These are phyloP conservation scores for Pristiophorus japonicus DNA, from an alignment of 2,113 vertebrate genomes.

Conservation along the genomic window DNA sequence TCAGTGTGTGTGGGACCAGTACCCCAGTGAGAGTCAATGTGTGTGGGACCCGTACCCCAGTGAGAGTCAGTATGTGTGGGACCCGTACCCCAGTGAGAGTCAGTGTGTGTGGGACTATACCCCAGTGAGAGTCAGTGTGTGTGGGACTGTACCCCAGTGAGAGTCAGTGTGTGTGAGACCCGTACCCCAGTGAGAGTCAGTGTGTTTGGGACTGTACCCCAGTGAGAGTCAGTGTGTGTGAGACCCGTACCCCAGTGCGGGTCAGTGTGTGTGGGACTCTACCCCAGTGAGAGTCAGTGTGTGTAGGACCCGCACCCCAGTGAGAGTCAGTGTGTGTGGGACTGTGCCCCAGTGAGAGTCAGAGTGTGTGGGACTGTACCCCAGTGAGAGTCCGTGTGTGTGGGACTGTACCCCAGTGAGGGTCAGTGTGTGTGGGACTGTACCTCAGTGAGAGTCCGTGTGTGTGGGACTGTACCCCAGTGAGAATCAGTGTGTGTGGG, in stretches of 20 bases:
- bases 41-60: neutral
- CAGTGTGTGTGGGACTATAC: too few species aligned
- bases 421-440: too few species aligned
- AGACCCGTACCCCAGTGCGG: neutral
- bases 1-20: neutral
- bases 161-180: neutral
- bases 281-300: neutral
- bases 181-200: neutral
- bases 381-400: neutral
- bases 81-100: too few species aligned
- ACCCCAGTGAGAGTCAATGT: neutral
- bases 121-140: too few species aligned
- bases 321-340: neutral
- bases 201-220: neutral
- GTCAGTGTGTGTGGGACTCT: neutral
- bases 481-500: too few species aligned
- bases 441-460: too few species aligned
- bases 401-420: neutral
- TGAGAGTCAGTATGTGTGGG: too few species aligned
- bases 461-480: too few species aligned
- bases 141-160: too few species aligned
- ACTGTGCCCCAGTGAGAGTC: neutral
- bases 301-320: neutral
- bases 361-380: neutral
- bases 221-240: neutral